phyloP scores from a whole-genome alignment of 2,113 vertebrate genomes.

The Pantherophis guttatus region DNA sequence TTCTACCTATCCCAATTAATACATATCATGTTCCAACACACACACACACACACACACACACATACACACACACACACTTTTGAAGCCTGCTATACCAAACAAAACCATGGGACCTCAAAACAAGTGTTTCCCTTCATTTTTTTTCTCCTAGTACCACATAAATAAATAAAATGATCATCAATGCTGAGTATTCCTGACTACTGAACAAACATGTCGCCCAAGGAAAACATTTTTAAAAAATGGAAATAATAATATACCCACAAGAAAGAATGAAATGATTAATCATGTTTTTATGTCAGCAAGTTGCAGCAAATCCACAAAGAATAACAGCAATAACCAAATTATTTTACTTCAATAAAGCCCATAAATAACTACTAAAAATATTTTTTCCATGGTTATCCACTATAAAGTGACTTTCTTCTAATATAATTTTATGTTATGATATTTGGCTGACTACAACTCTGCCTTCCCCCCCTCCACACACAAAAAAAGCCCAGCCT shows the following conservation, averaged over 20 bases:
- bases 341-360: background rate
- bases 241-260: background rate
- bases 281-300: background rate
- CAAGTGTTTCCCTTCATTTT: background rate
- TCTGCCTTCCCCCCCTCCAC: background rate
- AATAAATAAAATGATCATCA: background rate
- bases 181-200: background rate
- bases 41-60: no score
- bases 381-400: background rate
- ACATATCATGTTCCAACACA: background rate
- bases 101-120: background rate
- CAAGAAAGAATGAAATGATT: background rate
- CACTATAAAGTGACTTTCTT: background rate
- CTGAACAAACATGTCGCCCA: background rate
- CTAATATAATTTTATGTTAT: background rate
- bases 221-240: background rate
- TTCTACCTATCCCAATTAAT: background rate
- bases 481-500: background rate
- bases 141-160: background rate
- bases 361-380: background rate
- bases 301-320: background rate
- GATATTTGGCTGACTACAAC: background rate
- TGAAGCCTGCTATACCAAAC: no score
- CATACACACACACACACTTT: no score
- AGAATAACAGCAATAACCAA: background rate